These are phyloP conservation scores for Macropodus opercularis DNA, from an alignment of 2,797 vertebrate species.

Conservation along the genomic window DNA sequence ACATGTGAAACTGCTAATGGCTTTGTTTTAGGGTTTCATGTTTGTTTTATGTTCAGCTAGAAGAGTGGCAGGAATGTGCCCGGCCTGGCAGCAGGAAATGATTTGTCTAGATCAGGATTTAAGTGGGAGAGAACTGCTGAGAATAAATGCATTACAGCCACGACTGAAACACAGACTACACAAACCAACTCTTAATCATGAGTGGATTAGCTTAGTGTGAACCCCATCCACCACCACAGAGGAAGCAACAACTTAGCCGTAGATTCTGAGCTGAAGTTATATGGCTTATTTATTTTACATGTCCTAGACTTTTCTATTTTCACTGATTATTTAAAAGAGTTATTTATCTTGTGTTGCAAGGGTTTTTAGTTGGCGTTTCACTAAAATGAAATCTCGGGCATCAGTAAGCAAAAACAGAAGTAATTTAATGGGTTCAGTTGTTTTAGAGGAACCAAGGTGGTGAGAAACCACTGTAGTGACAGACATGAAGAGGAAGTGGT, in stretches of 20 bases:
- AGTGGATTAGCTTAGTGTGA: not conserved
- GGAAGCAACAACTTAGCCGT: not conserved
- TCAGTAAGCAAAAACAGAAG: no score
- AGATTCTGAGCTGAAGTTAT: not conserved
- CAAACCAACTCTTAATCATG: slow-evolving; percentile 11
- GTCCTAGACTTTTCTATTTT: no score
- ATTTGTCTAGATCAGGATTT: slow-evolving; percentile 20
- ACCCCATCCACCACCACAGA: not conserved
- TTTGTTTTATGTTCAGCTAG: not conserved
- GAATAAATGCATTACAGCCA: slow-evolving; percentile 1
- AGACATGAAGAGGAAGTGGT: no score
- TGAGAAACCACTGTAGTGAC: no score
- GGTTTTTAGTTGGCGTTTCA: no score
- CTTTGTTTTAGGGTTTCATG: not conserved
- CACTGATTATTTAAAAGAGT: no score
- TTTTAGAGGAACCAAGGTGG: no score
- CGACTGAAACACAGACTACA: slow-evolving; percentile 17
- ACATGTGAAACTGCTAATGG: not conserved
- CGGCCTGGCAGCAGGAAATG: slow-evolving; percentile 14
- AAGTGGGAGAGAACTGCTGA: slow-evolving; percentile 6
- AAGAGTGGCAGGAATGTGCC: slow-evolving; percentile 20
- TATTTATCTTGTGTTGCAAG: no score
- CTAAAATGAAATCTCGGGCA: no score
- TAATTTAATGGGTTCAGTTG: no score
- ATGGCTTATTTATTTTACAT: no score